Base-by-base conservation (phyloP, 2,113 vertebrate genomes). In the Hymenochirus boettgeri region DNA sequence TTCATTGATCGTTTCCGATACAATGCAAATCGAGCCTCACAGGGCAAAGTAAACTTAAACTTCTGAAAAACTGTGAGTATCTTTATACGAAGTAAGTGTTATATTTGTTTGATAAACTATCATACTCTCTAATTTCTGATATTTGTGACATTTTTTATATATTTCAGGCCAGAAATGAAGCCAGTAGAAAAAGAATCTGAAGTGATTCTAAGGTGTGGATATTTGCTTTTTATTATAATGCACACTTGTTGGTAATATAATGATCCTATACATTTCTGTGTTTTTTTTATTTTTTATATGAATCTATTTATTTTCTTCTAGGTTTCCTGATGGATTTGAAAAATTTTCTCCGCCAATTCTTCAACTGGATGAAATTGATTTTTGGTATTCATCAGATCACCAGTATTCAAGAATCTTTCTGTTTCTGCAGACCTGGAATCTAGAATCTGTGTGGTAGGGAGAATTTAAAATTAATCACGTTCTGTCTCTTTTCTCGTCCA, bases 31-130 rank as follows among this genome's bases (percentile, higher is more conserved):
- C 85, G 96, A 76, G 96, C 96, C 0, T 94, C 96, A 48, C 96
- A 99, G 75, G 96, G 98, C 96, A 99, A 88, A 99, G 96, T 79
- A 99, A 99, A 74, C 85, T 99, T 13, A 99, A 99, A 57, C 86
- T 98, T 54, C 74, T 99, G 96, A 99, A 78, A 96, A 90, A 71
- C 85, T 99, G 96, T 99, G 78, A 97, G 94, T 95, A 71, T 27
- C 24, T 5, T 0, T 18, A 17, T 1, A 24, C 37, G n/a, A n/a
- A n/a, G n/a, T n/a, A n/a, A n/a, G n/a, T n/a, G n/a, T n/a, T n/a
- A n/a, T n/a, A n/a, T n/a, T n/a, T n/a, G n/a, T n/a, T n/a, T n/a
- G n/a, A n/a, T n/a, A n/a, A n/a, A n/a, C n/a, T n/a, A n/a, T n/a
- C n/a, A n/a, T n/a, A n/a, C n/a, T n/a, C n/a, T n/a, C n/a, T n/a